Evolutionary conservation across 2,113 vertebrate species (phyloP).

Genomic region (Falco punctatus): DNA sequence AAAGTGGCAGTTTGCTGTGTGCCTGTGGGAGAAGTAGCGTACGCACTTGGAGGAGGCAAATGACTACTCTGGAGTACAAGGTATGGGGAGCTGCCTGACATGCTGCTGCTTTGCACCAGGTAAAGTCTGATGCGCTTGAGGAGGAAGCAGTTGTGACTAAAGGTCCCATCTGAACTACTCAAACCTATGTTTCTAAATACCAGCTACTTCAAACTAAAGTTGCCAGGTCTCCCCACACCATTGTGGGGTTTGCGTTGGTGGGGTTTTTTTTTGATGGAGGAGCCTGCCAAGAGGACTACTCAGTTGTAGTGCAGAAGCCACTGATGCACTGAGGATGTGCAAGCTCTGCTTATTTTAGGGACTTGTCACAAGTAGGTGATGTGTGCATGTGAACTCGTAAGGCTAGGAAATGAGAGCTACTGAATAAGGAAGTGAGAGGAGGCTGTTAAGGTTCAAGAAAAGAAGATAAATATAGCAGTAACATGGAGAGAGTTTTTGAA

Average conservation of each 20-base stretch:
- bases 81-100: not conserved
- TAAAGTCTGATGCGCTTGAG: not conserved
- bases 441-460: not conserved
- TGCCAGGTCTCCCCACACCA: not conserved
- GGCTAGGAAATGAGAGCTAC: not conserved
- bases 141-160: not conserved
- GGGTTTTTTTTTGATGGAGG: not conserved
- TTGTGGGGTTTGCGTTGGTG: not conserved
- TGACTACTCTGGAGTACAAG: not conserved
- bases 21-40: not conserved
- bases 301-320: not conserved
- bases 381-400: not conserved
- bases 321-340: not conserved
- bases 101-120: not conserved
- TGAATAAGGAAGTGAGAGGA: not conserved
- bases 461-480: not conserved
- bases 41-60: not conserved
- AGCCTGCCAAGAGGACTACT: not conserved
- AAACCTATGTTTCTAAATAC: not conserved
- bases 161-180: not conserved
- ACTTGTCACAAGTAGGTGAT: not conserved
- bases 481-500: not conserved
- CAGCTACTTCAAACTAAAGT: not conserved
- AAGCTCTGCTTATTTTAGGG: not conserved
- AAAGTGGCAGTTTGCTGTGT: not conserved